phyloP scores from a whole-genome alignment of 1,140 invertebrate genomes.

The Wasmannia auropunctata region DNA sequence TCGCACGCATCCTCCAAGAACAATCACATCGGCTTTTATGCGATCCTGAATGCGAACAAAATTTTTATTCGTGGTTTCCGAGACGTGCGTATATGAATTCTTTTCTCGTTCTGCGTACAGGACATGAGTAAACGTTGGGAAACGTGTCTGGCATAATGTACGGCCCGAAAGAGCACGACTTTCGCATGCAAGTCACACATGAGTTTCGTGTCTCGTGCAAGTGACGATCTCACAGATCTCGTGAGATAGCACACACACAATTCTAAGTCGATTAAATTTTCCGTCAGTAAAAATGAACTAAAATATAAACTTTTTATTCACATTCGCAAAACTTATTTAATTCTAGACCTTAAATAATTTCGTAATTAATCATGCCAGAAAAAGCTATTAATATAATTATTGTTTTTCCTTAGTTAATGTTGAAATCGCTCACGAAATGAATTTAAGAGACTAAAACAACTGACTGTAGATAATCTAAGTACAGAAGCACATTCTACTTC shows the following conservation, averaged over 20 bases:
- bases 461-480: neutral
- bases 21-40: neutral
- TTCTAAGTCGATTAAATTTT: slow-evolving; percentile 8
- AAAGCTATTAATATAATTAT: neutral
- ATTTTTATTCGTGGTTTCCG: slow-evolving; percentile 3
- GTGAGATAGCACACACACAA: slow-evolving; percentile 6
- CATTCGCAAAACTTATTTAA: neutral
- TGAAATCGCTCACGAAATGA: neutral
- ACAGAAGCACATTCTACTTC: neutral
- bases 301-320: neutral
- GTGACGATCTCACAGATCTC: slow-evolving; percentile 29
- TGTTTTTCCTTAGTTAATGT: neutral
- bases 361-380: neutral
- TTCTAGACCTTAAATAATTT: neutral
- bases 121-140: slow-evolving; percentile 61
- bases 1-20: neutral
- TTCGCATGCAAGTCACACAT: slow-evolving; percentile 29
- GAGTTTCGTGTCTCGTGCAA: slow-evolving; percentile 23
- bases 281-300: neutral
- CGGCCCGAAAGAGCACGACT: neutral
- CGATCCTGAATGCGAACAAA: neutral
- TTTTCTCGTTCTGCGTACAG: slow-evolving; percentile 28
- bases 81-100: slow-evolving; percentile 39
- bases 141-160: slow-evolving; percentile 64
- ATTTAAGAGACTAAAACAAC: neutral